Evolutionary conservation across 2,888 invertebrate species (phyloP), one percentile per base, ranked within the genome.

Genomic region (Drosophila neotestacea): DNA sequence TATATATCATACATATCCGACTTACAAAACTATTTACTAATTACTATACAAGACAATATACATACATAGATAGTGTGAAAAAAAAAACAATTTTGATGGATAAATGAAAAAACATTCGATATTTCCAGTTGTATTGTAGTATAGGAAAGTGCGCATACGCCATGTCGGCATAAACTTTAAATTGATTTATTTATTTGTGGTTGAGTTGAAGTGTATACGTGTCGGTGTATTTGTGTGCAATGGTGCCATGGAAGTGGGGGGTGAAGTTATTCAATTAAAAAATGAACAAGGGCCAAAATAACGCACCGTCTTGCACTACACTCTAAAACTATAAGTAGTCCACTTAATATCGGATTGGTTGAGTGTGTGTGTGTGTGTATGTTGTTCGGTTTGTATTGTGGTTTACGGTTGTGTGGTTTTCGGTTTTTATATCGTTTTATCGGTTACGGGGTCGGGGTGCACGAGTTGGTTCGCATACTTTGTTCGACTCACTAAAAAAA

Each of bases 381-480:
- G 22, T 22, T 22, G 22, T 22, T 22, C 22, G 22, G 22, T 22
- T 3, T 22, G 27, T 55, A 60, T 59, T 38, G n/a, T 51, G 47
- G 30, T 38, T 61, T 30, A 47, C 50, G 59, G 47, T 62, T 65
- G 48, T 58, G 48, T 77, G 64, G 30, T 60, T 60, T 51, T 28
- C 4, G 27, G 42, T 58, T 39, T 58, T 58, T n/a, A 22, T 73
- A 50, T 55, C 41, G 42, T 30, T 48, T 48, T 55, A 22, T 58
- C 59, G 48, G 48, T 67, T 55, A 38, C 28, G 51, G 52, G 68
- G 63, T 56, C 16, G 50, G 74, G 64, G 72, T 85, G 89, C 77
- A 79, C 84, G 73, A 77, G 75, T 81, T 77, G 77, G 87, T 90
- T 90, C 90, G 89, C 91, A 91, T 90, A 89, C 90, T 89, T 91